Percentiles rank a stretch among this genome's conserved stretches.
These are phyloP conservation scores for Paelopatides confundens DNA, from an alignment of 53 echinoderm and acorn worm genomes.

Conservation along the genomic window DNA sequence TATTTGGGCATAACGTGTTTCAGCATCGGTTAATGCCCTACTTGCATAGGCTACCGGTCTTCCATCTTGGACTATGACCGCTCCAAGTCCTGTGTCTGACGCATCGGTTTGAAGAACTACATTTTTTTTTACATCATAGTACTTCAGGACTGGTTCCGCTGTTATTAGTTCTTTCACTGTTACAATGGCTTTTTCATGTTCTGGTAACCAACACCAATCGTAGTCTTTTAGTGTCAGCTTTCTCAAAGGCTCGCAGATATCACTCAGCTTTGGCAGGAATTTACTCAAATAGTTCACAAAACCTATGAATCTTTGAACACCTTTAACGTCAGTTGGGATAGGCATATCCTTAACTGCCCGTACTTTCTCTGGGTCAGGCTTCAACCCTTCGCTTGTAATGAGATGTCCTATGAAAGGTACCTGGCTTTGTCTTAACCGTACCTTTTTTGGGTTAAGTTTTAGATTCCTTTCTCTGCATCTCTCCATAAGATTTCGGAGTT, in stretches of 20 bases:
- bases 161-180: not conserved
- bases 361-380: conserved; percentile 27
- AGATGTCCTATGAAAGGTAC: conserved; percentile 49
- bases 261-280: conserved; percentile 48
- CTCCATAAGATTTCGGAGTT: conserved; percentile 24
- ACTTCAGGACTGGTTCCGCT: not conserved
- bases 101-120: conserved; percentile 39
- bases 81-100: conserved; percentile 39
- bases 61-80: conserved; percentile 38
- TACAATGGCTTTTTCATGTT: not conserved
- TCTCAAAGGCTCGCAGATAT: conserved; percentile 21
- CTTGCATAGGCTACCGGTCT: conserved; percentile 54
- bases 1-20: not conserved
- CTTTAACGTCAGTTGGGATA: conserved; percentile 49
- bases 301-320: conserved; percentile 53
- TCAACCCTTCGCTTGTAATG: conserved; percentile 1
- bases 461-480: conserved; percentile 39
- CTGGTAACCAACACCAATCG: not conserved
- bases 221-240: not conserved
- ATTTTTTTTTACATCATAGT: not conserved
- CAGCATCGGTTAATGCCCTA: conserved; percentile 24
- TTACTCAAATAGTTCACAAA: conserved; percentile 61
- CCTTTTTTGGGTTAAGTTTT: conserved; percentile 53
- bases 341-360: conserved; percentile 57
- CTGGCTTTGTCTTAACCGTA: conserved; percentile 10